Percentiles rank a stretch among this genome's conserved stretches.
phyloP scores from a whole-genome alignment of 2,888 invertebrate species.

The Meloe dianella region DNA sequence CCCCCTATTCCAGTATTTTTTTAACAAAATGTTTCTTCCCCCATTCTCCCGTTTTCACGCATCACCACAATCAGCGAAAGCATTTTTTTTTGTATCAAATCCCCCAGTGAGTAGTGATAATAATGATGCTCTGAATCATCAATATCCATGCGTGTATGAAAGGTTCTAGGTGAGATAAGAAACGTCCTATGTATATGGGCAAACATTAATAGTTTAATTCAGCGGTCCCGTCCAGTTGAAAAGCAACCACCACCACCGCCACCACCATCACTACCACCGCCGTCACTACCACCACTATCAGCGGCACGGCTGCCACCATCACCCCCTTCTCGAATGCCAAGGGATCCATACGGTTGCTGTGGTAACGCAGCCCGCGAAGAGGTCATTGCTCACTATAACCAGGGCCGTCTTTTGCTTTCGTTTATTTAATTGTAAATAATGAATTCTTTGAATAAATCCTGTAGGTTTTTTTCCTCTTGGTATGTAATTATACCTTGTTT shows the following conservation, averaged over 20 bases:
- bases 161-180: conserved; percentile 45
- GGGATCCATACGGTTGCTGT: conserved; percentile 50
- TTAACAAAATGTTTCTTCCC: conserved; percentile 1
- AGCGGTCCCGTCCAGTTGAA: conserved; percentile 39
- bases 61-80: not conserved
- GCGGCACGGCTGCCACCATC: conserved; percentile 1
- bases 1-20: not conserved
- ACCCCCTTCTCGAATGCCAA: conserved; percentile 26
- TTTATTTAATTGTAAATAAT: conserved; percentile 32
- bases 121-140: conserved; percentile 32
- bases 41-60: not conserved
- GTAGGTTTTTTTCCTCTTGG: not conserved
- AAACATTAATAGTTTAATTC: conserved; percentile 51
- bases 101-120: conserved; percentile 17
- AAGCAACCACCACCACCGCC: conserved; percentile 22
- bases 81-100: conserved; percentile 12
- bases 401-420: conserved; percentile 35
- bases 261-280: conserved; percentile 25
- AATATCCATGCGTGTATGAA: conserved; percentile 34
- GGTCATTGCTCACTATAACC: conserved; percentile 49
- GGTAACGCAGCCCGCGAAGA: conserved; percentile 48
- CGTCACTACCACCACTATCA: conserved; percentile 16
- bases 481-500: not conserved
- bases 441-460: conserved; percentile 19
- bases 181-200: conserved; percentile 16